These are phyloP conservation scores for Ricordea florida DNA, from an alignment of 92 coral and sea anemone genomes.

Conservation along the genomic window DNA sequence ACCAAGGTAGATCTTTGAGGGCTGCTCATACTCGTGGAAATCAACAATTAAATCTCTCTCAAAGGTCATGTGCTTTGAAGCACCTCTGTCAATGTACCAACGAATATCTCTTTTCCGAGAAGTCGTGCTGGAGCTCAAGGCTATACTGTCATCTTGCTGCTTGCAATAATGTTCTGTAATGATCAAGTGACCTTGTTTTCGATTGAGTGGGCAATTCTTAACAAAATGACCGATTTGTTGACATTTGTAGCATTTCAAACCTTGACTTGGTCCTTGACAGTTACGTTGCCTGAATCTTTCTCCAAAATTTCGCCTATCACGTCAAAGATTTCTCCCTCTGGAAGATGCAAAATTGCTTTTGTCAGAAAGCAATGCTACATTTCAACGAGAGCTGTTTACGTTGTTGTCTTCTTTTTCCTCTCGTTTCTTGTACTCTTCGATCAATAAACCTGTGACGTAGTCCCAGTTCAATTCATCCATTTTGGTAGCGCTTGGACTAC, in stretches of 20 bases:
- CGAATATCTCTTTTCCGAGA: not conserved
- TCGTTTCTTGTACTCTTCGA: slow-evolving; percentile 41
- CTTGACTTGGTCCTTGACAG: not conserved
- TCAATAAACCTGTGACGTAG: slow-evolving; percentile 33
- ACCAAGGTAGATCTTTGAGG: slow-evolving; percentile 60
- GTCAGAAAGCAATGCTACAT: slow-evolving; percentile 19
- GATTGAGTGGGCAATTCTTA: slow-evolving; percentile 23
- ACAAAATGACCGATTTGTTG: slow-evolving; percentile 23
- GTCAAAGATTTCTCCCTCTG: not conserved
- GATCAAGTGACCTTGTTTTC: slow-evolving; percentile 36
- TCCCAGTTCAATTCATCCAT: slow-evolving; percentile 66
- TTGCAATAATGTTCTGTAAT: slow-evolving; percentile 49
- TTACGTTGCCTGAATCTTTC: slow-evolving; percentile 16
- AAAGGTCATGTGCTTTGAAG: slow-evolving; percentile 57
- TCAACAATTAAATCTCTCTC: slow-evolving; percentile 43
- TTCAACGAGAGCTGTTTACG: not conserved
- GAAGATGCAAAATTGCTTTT: not conserved
- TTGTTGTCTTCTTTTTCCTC: slow-evolving; percentile 15
- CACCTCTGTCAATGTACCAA: slow-evolving; percentile 62
- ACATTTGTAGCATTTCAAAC: slow-evolving; percentile 4
- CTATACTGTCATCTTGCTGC: slow-evolving; percentile 18
- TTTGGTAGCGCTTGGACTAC: slow-evolving; percentile 47
- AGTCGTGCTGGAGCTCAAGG: slow-evolving; percentile 19
- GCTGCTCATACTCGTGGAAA: slow-evolving; percentile 34
- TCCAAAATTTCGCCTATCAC: slow-evolving; percentile 13